Base-by-base conservation (phyloP, 2,113 vertebrate genomes). In the Oncorhynchus gorbuscha region DNA sequence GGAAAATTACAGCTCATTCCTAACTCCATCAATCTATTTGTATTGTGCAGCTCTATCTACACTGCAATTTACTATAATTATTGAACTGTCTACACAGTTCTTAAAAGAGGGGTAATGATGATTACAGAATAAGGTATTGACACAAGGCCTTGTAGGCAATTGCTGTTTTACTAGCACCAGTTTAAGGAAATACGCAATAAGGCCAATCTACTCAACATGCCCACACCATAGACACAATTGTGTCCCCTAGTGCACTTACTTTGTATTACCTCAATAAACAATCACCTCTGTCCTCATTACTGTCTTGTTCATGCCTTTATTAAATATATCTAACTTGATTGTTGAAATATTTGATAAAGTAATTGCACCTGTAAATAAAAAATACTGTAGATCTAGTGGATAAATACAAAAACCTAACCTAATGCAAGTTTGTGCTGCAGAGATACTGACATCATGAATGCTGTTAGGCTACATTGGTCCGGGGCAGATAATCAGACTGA, bases 171-270 rank as follows among this genome's bases (percentile, higher is more conserved):
- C 14, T 26, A 16, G 12, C 65, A 67, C 65, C 65, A 20, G 65
- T 14, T 28, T 28, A 67, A 18, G 14, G 65, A 26, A 26, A 32
- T 58, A 58, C 5, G 55, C 20, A 20, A 58, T 4, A 58, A 58
- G 18, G 1, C 18, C 13, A 67, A 67, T 67, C 26, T 32, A 30
- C 32, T 30, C 28, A 6, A 30, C 55, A 14, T 58, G 65, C 5
- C 28, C 24, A 30, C 65, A 67, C 65, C 11, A 16, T 16, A 7
- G 2, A 14, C 28, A 32, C 26, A 67, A 67, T 72, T 26, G 73
- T 68, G 61, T 72, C 78, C 69, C 49, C 78, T 65, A 72, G 69
- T 76, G 78, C n/a, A 22, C 28, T 65, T n/a, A 26, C n/a, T 20
- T 6, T 75, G 69, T 58, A 65, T 67, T 48, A 55, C 4, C 22